Conservation (phyloP, 2,113 vertebrate species). For the Brachyhypopomus occidentalis region DNA sequence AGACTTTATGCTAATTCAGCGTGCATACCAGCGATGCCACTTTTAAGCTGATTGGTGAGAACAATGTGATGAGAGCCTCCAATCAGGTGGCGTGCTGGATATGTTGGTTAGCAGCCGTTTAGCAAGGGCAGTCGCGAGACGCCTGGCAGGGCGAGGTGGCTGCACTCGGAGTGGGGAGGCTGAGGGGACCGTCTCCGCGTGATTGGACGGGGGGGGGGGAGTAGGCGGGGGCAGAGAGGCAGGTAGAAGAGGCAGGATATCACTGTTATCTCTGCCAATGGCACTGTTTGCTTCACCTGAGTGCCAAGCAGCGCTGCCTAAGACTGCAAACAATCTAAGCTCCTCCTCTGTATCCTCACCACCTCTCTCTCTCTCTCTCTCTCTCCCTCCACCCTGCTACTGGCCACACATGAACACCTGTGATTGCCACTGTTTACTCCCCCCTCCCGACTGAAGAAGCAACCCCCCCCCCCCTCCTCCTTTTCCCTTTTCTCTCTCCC, state of each 20-base stretch:
- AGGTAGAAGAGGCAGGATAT: not conserved
- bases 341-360: too few relatives aligned
- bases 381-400: not conserved
- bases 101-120: conserved; percentile 47
- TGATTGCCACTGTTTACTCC: not conserved
- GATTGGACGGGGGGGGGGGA: conserved; percentile 40
- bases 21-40: conserved; percentile 6
- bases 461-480: not conserved
- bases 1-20: not conserved
- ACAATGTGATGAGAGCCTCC: conserved; percentile 26
- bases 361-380: not conserved
- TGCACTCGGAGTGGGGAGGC: too few relatives aligned
- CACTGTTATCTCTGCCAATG: conserved; percentile 59
- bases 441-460: not conserved
- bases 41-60: conserved; percentile 37
- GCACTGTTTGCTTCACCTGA: conserved; percentile 72
- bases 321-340: conserved; percentile 48
- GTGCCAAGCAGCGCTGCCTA: conserved; percentile 73
- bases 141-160: too few relatives aligned
- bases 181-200: not conserved
- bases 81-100: conserved; percentile 48
- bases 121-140: conserved; percentile 10
- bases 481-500: not conserved
- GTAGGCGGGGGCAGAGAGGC: not conserved
- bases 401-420: too few relatives aligned